Percentiles rank a stretch among this genome's conserved stretches.
These are phyloP conservation scores for Columbina picui DNA, from an alignment of 2,113 vertebrate species.

Conservation along the genomic window DNA sequence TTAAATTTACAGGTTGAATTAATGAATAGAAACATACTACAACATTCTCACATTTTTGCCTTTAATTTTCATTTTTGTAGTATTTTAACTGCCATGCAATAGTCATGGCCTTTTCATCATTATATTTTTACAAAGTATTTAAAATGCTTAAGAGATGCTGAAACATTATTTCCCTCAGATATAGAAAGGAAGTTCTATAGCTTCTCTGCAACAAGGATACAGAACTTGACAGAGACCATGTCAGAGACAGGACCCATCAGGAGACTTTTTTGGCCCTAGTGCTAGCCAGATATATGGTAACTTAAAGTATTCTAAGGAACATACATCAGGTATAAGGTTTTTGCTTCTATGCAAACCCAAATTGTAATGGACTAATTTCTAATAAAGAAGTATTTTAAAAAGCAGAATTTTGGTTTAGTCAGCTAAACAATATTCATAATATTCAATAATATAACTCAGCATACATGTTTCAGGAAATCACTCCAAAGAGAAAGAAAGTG, in stretches of 20 bases:
- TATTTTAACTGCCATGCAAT: not conserved
- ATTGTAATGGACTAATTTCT: not conserved
- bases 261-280: not conserved
- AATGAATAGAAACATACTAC: not conserved
- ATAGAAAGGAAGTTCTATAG: not conserved
- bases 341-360: not conserved
- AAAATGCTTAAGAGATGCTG: not conserved
- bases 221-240: not conserved
- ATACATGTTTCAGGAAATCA: not conserved
- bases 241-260: not conserved
- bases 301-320: not conserved
- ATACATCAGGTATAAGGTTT: not conserved
- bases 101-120: not conserved
- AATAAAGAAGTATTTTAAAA: not conserved
- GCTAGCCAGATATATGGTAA: not conserved
- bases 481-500: not conserved
- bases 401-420: not conserved
- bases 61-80: not conserved
- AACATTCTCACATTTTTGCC: not conserved
- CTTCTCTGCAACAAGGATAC: not conserved
- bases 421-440: not conserved
- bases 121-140: not conserved
- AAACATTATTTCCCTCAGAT: not conserved
- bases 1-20: not conserved
- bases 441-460: not conserved